Evolutionary conservation across 2,113 vertebrate genomes (phyloP).

Genomic region (Protomyctophum bolini): DNA sequence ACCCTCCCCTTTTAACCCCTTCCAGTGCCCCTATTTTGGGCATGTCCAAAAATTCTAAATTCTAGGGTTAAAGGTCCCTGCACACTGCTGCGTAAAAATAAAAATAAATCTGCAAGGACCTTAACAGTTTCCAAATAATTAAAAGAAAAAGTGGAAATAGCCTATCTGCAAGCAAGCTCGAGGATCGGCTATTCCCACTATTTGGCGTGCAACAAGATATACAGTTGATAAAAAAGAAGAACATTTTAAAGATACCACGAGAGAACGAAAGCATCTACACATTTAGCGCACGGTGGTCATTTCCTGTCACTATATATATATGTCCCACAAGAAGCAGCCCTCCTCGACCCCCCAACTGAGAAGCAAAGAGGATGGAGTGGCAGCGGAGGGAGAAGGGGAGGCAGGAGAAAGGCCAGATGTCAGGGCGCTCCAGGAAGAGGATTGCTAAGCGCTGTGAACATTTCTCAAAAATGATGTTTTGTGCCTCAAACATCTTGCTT

Average conservation of each 20-base stretch:
- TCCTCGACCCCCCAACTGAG: constrained; percentile 28
- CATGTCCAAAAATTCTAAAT: too few relatives aligned
- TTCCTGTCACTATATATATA: constrained; percentile 20
- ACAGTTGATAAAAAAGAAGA: not conserved
- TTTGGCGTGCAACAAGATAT: not conserved
- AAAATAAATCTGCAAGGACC: too few relatives aligned
- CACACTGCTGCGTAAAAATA: too few relatives aligned
- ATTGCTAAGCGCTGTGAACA: constrained; percentile 78
- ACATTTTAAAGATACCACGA: constrained; percentile 11
- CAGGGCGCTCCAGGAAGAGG: constrained; percentile 70
- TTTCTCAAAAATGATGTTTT: constrained; percentile 78
- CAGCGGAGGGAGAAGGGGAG: constrained; percentile 56
- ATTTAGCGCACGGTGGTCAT: constrained; percentile 37
- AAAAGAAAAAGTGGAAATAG: not conserved
- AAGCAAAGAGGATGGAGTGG: constrained; percentile 53
- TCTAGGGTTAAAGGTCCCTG: too few relatives aligned
- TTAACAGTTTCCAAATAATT: not conserved
- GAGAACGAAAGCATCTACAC: constrained; percentile 21
- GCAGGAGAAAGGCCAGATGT: constrained; percentile 74
- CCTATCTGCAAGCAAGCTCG: not conserved
- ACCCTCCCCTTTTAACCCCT: too few relatives aligned
- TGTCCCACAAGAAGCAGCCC: constrained; percentile 12
- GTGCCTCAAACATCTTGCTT: constrained; percentile 86
- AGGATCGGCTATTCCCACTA: too few relatives aligned
- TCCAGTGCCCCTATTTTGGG: too few relatives aligned